Conservation (phyloP, 2,888 invertebrate species). For the Neocrepidodera transversa region DNA sequence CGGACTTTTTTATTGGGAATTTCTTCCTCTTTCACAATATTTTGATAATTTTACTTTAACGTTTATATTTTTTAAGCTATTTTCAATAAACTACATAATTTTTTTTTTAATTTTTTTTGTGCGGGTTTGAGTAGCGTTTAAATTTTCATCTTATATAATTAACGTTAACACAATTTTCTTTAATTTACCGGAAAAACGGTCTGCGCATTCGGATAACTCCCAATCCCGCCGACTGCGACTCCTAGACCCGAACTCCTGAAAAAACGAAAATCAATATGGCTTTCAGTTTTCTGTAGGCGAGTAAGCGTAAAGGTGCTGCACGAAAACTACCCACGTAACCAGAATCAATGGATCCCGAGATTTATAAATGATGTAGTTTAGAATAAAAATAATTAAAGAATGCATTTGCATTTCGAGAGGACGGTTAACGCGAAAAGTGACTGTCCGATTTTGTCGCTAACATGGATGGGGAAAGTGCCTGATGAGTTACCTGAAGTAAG, state of each 20-base stretch:
- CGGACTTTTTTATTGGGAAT: too few species aligned
- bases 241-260: slow-evolving; percentile 41
- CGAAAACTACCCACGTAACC: neutral
- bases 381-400: slow-evolving; percentile 56
- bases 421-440: slow-evolving; percentile 94
- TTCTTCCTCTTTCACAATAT: too few species aligned
- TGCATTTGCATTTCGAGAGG: slow-evolving; percentile 97
- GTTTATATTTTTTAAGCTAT: too few species aligned
- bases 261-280: slow-evolving; percentile 56
- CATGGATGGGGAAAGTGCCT: slow-evolving; percentile 99
- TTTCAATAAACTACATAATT: too few species aligned
- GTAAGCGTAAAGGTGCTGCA: neutral
- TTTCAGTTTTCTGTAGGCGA: slow-evolving; percentile 48
- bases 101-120: too few species aligned
- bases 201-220: neutral
- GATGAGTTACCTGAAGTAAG: slow-evolving; percentile 93
- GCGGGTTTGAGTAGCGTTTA: too few species aligned
- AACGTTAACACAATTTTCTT: neutral
- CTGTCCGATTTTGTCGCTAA: slow-evolving; percentile 91
- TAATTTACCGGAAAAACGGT: neutral
- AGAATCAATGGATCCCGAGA: neutral
- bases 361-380: slow-evolving; percentile 2
- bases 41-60: too few species aligned
- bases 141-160: too few species aligned
- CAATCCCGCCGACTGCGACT: slow-evolving; percentile 15